Percentiles rank a stretch among this genome's conserved stretches.
Conservation (phyloP, 2,113 vertebrate species). For the Poecilia latipinna region DNA sequence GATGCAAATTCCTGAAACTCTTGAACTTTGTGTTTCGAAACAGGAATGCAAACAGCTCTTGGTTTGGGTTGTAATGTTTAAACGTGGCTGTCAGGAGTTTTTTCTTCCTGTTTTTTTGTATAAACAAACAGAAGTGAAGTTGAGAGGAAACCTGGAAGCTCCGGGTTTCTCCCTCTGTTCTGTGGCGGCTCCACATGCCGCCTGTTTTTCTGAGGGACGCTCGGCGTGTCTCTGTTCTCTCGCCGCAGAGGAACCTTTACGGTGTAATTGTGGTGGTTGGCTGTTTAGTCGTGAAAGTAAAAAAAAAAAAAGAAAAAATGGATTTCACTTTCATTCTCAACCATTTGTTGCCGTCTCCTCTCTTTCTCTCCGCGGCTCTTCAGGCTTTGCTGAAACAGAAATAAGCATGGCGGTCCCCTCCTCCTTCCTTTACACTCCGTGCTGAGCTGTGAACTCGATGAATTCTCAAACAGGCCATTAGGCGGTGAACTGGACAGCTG, state of each 20-base stretch:
- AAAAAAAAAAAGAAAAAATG: background rate
- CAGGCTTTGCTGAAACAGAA: background rate
- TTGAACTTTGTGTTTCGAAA: background rate
- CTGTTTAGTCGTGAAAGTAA: slow-evolving; percentile 15
- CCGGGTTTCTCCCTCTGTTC: background rate
- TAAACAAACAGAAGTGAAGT: background rate
- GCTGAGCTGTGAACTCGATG: slow-evolving; percentile 21
- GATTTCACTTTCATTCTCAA: background rate
- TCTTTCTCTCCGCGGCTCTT: background rate
- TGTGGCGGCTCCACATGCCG: background rate
- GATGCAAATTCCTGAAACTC: background rate
- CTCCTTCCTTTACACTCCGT: slow-evolving; percentile 15
- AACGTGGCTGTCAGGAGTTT: background rate
- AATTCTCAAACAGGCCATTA: background rate
- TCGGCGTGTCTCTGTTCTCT: background rate
- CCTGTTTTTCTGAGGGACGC: slow-evolving; percentile 1
- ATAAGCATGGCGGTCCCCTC: background rate
- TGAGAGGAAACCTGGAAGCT: background rate
- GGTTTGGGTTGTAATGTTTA: background rate
- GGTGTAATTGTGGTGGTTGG: slow-evolving; percentile 39
- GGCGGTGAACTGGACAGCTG: background rate
- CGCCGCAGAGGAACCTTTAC: background rate
- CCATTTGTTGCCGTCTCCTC: background rate
- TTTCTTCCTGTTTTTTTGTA: background rate
- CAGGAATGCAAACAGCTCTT: background rate